A percentile compares a stretch with the other conserved stretches of the same genome.
phyloP scores from a whole-genome alignment of 2,888 invertebrate genomes.

The Macrosoma leucophasiata region DNA sequence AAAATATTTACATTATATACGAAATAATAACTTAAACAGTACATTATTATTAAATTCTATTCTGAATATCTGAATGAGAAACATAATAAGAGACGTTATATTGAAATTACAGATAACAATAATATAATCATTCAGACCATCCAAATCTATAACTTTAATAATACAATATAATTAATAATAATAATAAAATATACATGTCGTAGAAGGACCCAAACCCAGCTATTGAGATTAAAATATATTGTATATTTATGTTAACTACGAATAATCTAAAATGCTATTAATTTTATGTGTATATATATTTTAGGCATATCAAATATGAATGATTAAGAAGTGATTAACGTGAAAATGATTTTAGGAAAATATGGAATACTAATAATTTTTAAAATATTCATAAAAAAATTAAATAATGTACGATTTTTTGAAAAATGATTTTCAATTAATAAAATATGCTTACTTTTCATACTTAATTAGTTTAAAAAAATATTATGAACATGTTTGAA shows the following conservation, averaged over 20 bases:
- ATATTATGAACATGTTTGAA: too few species aligned
- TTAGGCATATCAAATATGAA: constrained; percentile 53
- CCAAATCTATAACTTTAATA: constrained; percentile 14
- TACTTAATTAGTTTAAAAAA: too few species aligned
- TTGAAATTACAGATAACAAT: constrained; percentile 2
- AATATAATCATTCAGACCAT: constrained; percentile 18
- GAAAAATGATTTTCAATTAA: too few species aligned
- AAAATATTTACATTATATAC: constrained; percentile 15
- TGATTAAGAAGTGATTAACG: too few species aligned
- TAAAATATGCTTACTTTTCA: too few species aligned
- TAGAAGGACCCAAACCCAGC: constrained; percentile 62
- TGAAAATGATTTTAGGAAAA: too few species aligned
- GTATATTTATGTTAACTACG: too few species aligned
- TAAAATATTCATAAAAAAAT: too few species aligned
- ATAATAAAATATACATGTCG: constrained; percentile 18
- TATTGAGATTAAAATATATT: too few species aligned
- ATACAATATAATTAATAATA: constrained; percentile 10
- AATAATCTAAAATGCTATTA: constrained; percentile 20
- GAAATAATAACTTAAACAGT: constrained; percentile 15
- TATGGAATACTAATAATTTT: too few species aligned
- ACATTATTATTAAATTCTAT: constrained; percentile 11
- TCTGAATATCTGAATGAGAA: constrained; percentile 19
- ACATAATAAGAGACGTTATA: constrained; percentile 1
- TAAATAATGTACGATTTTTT: too few species aligned
- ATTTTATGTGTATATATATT: constrained; percentile 20